These are phyloP conservation scores for Rafetus swinhoei DNA, from an alignment of 2,113 vertebrate species.

Conservation along the genomic window DNA sequence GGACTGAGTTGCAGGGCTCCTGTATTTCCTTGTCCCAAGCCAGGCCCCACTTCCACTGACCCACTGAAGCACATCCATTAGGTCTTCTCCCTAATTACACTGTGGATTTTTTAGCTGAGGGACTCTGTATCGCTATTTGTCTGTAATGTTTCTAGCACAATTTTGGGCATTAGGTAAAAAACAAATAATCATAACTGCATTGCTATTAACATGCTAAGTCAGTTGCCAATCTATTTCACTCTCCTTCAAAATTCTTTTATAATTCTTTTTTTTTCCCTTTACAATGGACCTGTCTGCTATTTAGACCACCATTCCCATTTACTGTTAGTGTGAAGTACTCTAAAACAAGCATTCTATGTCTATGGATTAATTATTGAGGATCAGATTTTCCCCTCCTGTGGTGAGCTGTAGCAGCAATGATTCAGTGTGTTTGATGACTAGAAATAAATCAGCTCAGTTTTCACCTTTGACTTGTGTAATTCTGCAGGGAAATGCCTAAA, in stretches of 20 bases:
- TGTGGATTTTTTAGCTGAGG: not conserved
- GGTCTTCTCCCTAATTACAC: not conserved
- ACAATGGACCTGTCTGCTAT: not conserved
- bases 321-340: not conserved
- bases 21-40: not conserved
- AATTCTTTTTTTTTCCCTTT: not conserved
- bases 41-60: not conserved
- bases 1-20: not conserved
- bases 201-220: not conserved
- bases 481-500: slow-evolving; percentile 24
- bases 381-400: not conserved
- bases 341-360: not conserved
- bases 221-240: not conserved
- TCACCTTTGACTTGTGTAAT: slow-evolving; percentile 25
- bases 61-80: no score
- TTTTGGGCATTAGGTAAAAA: not conserved
- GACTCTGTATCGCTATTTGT: not conserved
- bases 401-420: not conserved
- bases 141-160: not conserved
- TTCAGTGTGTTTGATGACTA: slow-evolving; percentile 1
- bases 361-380: not conserved
- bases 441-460: slow-evolving; percentile 23
- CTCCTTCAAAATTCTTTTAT: not conserved
- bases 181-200: not conserved
- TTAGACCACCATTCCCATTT: not conserved